These are phyloP conservation scores for Actinemys pallida DNA, from an alignment of 2,113 vertebrate species.

Conservation along the genomic window DNA sequence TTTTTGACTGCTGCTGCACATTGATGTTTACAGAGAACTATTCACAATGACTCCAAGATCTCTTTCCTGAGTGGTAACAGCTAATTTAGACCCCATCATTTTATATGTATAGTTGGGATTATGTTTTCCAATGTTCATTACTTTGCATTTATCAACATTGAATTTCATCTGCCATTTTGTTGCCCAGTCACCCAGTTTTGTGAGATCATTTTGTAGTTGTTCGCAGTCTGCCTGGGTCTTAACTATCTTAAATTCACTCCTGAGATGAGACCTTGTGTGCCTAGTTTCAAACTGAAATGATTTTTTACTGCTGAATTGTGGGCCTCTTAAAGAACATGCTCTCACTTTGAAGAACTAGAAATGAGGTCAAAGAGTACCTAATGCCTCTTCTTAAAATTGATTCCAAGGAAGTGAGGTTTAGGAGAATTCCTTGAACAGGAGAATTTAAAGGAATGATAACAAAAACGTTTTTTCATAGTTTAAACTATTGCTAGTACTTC, in stretches of 20 bases:
- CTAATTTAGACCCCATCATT: too few species aligned
- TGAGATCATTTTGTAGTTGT: too few species aligned
- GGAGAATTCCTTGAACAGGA: not conserved
- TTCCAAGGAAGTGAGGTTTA: not conserved
- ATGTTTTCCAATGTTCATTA: too few species aligned
- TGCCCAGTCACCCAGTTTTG: too few species aligned
- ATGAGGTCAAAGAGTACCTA: not conserved
- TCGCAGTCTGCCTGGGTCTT: too few species aligned
- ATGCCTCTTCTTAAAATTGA: not conserved
- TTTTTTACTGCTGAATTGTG: not conserved
- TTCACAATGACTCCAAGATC: too few species aligned
- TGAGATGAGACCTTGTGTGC: not conserved
- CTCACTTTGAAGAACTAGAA: not conserved
- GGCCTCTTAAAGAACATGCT: not conserved
- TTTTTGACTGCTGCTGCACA: too few species aligned
- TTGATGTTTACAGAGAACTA: too few species aligned
- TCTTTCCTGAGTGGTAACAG: too few species aligned
- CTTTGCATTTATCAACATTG: too few species aligned
- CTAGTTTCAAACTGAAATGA: not conserved
- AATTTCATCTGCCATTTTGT: too few species aligned
- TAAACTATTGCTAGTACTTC: not conserved
- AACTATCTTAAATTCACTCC: not conserved
- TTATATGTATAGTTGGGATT: too few species aligned
- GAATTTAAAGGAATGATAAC: not conserved
- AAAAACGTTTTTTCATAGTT: not conserved